These are phyloP conservation scores for Melanaphis sacchari DNA, from an alignment of 1,140 invertebrate species.

Conservation along the genomic window DNA sequence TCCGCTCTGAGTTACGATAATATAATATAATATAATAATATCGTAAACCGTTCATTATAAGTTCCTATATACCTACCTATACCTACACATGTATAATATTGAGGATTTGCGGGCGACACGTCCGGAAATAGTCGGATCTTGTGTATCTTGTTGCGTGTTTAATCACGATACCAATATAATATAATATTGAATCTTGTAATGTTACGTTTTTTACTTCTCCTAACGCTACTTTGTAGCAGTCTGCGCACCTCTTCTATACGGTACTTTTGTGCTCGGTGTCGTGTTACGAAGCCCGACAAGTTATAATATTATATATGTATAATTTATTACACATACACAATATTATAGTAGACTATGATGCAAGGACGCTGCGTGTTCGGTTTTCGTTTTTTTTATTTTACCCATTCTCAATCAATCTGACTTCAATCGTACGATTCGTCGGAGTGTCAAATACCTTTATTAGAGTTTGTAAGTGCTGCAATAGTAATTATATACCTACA, in stretches of 20 bases:
- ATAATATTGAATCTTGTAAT: not conserved
- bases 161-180: not conserved
- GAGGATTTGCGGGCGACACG: not conserved
- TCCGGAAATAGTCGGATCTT: not conserved
- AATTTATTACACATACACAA: not conserved
- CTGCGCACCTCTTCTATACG: not conserved
- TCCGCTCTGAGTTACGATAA: not conserved
- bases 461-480: too few relatives aligned
- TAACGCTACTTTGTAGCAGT: conserved; percentile 1
- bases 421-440: too few relatives aligned
- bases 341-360: not conserved
- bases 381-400: not conserved
- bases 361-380: not conserved
- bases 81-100: not conserved
- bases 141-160: not conserved
- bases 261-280: not conserved
- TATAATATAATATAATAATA: not conserved
- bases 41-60: not conserved
- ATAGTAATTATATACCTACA: too few relatives aligned
- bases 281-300: not conserved
- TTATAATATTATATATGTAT: not conserved
- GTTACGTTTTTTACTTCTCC: not conserved
- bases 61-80: not conserved
- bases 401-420: not conserved
- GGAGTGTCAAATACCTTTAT: too few relatives aligned